A percentile compares a stretch with the other conserved stretches of the same genome.
These are phyloP conservation scores for Chalcis sispes DNA, from an alignment of 2,888 invertebrate genomes.

Conservation along the genomic window DNA sequence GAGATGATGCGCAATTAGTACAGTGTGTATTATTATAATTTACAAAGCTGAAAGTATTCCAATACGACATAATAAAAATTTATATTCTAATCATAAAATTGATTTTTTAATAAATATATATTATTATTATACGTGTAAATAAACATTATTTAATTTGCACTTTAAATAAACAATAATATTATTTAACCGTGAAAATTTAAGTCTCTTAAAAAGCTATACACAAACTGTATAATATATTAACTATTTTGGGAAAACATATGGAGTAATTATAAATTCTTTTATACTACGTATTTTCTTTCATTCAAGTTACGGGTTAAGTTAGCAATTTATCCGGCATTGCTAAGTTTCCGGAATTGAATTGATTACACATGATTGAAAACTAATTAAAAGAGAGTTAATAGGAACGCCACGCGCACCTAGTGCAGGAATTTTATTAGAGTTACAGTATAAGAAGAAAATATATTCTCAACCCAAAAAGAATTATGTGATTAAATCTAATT, in stretches of 20 bases:
- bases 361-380: neutral
- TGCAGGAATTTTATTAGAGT: neutral
- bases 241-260: no score
- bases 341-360: neutral
- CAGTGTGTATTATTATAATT: no score
- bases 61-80: no score
- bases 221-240: neutral
- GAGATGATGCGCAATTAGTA: neutral
- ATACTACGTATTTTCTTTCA: neutral
- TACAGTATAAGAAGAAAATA: neutral
- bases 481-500: no score
- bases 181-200: neutral
- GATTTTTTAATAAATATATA: neutral
- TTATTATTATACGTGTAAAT: neutral
- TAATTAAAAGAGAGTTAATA: neutral
- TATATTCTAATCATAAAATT: neutral
- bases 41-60: neutral
- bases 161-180: neutral
- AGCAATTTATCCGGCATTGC: neutral
- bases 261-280: neutral
- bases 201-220: neutral
- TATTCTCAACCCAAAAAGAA: no score
- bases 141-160: neutral
- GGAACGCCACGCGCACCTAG: neutral
- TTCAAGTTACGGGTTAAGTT: neutral